Base-by-base conservation (phyloP, 1,140 invertebrate genomes). In the Pachypsylla venusta region DNA sequence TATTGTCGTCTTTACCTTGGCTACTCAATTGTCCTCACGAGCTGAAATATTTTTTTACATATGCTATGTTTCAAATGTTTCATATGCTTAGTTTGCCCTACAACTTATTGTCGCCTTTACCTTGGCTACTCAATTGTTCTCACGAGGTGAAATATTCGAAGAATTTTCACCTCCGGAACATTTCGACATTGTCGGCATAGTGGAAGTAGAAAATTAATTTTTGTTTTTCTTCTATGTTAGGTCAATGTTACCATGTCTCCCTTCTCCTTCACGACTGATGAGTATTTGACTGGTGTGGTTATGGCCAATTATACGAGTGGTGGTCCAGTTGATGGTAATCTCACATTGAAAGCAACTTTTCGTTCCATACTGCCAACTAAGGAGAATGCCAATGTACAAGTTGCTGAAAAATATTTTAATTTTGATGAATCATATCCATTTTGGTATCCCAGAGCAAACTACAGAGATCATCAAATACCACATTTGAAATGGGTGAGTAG, bases 231-330 rank as follows among this genome's bases (percentile, higher is more conserved):
- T 24, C 16, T 42, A 57, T 30, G 62, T 67, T 73, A 84, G 76
- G 92, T 97, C 0, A 97, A 97, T 72, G 90, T 98, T 0, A 95
- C 90, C 0, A 92, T 94, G 82, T 88, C 91, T 0, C 85, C 90
- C 1, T 95, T 93, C 68, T 87, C 96, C 69, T 85, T 93, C 67
- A 85, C 88, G 61, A 86, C 83, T 14, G 87, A 92, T 65, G 79
- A 76, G 2, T 90, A 78, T 65, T 82, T 97, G 62, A 75, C 82
- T 65, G 93, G 93, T 0, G 79, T 82, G 0, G 79, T 97, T 2
- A 85, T 89, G 78, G 91, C 93, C 0, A 98, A 98, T 81, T 97
- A 93, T 71, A 93, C 88, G 1, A 90, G 84, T 40, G 87, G 88
- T 1, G 83, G 82, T 16, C 87, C 87, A 0, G 87, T 90, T 0